Percentiles rank a stretch among this genome's conserved stretches.
Evolutionary conservation across 2,113 vertebrate species (phyloP).

Genomic region (Amphiprion ocellaris): DNA sequence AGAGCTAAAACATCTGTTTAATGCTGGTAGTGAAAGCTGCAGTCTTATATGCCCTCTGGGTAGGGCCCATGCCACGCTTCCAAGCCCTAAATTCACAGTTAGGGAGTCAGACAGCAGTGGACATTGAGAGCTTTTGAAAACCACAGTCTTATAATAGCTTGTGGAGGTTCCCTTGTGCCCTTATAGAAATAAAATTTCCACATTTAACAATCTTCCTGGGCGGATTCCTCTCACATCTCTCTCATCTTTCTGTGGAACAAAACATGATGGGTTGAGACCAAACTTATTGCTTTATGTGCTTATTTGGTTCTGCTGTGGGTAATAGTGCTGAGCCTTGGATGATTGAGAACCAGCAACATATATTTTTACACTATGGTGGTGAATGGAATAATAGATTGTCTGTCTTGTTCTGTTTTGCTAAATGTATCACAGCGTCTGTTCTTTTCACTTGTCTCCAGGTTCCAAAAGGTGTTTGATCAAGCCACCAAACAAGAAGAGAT

Average conservation of each 20-base stretch:
- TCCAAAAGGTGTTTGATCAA: constrained; percentile 96
- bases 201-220: constrained; percentile 73
- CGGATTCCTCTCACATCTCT: constrained; percentile 58
- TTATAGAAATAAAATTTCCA: constrained; percentile 77
- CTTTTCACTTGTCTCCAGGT: constrained; percentile 80
- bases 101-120: constrained; percentile 68
- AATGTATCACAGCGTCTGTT: background rate
- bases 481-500: constrained; percentile 91
- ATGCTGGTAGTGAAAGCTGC: constrained; percentile 63
- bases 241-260: constrained; percentile 61
- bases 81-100: constrained; percentile 78
- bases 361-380: background rate
- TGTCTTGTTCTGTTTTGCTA: background rate
- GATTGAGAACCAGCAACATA: constrained; percentile 13
- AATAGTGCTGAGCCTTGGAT: constrained; percentile 4
- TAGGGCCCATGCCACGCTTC: constrained; percentile 72
- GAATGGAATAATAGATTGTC: background rate
- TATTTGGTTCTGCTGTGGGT: constrained; percentile 35
- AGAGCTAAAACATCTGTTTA: constrained; percentile 76
- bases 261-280: constrained; percentile 54
- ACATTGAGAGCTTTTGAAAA: constrained; percentile 67
- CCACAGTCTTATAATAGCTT: constrained; percentile 72
- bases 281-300: constrained; percentile 40
- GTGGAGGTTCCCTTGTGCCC: constrained; percentile 74
- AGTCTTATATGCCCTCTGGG: constrained; percentile 71